phyloP scores from a whole-genome alignment of 2,113 vertebrate genomes.

The Petaurus breviceps region DNA sequence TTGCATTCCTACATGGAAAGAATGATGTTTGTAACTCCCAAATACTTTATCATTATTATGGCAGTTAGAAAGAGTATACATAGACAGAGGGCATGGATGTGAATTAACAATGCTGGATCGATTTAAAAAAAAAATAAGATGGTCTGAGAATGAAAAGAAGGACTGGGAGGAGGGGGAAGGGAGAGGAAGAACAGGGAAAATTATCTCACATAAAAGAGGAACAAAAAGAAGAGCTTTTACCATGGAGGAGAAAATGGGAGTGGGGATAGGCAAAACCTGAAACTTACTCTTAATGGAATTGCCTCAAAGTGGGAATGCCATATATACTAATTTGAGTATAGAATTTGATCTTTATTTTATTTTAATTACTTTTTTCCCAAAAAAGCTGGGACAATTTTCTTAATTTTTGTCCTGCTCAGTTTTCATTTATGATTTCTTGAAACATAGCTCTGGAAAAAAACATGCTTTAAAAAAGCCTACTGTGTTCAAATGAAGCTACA shows the following conservation, averaged over 20 bases:
- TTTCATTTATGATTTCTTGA: no score
- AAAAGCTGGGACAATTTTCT: no score
- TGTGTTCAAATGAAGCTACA: no score
- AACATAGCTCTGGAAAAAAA: no score
- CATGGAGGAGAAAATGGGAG: not conserved
- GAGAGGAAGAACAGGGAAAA: not conserved
- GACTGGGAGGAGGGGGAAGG: not conserved
- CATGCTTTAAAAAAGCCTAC: no score
- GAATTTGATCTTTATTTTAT: not conserved
- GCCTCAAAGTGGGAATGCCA: not conserved
- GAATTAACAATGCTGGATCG: not conserved
- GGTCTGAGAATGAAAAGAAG: not conserved
- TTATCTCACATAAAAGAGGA: not conserved
- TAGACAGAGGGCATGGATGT: not conserved
- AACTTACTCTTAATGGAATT: not conserved
- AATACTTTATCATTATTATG: not conserved
- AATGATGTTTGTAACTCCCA: not conserved
- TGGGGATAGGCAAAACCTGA: no score
- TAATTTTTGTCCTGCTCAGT: no score
- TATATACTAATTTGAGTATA: not conserved
- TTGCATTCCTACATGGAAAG: not conserved
- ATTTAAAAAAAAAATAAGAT: not conserved
- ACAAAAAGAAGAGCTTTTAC: not conserved
- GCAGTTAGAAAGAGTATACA: not conserved
- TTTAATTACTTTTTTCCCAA: no score